phyloP scores from a whole-genome alignment of 2,888 invertebrate genomes.

The Cataglyphis livida region DNA sequence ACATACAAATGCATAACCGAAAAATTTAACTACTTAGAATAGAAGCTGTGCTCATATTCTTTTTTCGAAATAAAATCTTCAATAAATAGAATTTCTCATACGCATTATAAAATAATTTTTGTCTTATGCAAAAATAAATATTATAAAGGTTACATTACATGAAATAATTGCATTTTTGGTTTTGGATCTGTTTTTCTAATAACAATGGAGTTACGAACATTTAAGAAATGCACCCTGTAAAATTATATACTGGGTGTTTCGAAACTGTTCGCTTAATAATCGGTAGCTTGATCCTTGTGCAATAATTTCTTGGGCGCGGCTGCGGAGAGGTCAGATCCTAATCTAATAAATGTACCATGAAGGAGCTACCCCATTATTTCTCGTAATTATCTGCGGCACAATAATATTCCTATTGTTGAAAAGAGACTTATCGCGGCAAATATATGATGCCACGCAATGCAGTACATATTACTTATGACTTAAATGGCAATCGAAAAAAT shows the following conservation, averaged over 20 bases:
- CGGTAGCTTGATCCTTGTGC: constrained; percentile 62
- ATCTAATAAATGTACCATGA: constrained; percentile 71
- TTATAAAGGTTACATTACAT: not conserved
- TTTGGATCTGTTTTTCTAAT: not conserved
- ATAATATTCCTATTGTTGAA: constrained; percentile 64
- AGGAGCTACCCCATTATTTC: constrained; percentile 56
- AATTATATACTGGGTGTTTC: constrained; percentile 36
- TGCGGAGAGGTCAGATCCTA: constrained; percentile 70
- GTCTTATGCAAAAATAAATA: not conserved
- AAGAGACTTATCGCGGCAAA: constrained; percentile 46
- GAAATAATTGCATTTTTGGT: not conserved
- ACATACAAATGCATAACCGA: not conserved
- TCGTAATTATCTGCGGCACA: constrained; percentile 66
- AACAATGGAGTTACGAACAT: constrained; percentile 12
- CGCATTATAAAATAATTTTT: not conserved
- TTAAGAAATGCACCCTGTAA: constrained; percentile 21
- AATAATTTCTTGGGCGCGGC: constrained; percentile 63
- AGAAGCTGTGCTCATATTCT: not conserved
- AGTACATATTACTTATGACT: constrained; percentile 21
- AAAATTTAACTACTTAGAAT: not conserved
- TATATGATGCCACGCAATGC: constrained; percentile 17
- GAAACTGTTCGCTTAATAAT: constrained; percentile 62
- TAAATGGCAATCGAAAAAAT: constrained; percentile 7
- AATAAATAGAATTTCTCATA: constrained; percentile 15
- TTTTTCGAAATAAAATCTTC: not conserved